These are phyloP conservation scores for Prionailurus bengalensis DNA, from an alignment of 2,113 vertebrate genomes.

Conservation along the genomic window DNA sequence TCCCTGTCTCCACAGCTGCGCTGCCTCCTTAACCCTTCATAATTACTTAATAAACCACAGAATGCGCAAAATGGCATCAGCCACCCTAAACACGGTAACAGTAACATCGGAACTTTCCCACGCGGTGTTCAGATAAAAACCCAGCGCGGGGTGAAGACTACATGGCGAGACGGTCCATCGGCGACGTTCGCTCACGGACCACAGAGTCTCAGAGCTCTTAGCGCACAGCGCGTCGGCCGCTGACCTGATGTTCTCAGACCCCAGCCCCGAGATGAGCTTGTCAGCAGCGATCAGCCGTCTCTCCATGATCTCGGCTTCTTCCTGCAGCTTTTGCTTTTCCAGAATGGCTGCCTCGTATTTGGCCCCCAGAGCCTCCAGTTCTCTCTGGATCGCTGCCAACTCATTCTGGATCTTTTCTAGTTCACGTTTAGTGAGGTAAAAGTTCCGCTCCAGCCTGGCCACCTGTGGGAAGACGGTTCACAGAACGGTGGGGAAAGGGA, in stretches of 20 bases:
- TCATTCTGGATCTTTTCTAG: conserved; percentile 94
- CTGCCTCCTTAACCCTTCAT: not conserved
- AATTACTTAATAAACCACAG: not conserved
- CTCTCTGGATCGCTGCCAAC: conserved; percentile 90
- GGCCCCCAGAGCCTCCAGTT: conserved; percentile 91
- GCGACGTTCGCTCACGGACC: fast-evolving
- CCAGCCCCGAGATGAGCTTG: conserved; percentile 96
- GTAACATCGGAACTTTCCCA: not conserved
- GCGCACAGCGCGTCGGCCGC: not conserved
- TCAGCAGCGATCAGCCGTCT: conserved; percentile 94
- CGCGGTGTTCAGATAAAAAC: not conserved
- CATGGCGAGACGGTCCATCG: fast-evolving
- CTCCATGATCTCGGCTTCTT: conserved; percentile 97
- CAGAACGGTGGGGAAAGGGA: fast-evolving
- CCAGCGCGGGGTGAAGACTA: not conserved
- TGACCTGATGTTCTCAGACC: conserved; percentile 96
- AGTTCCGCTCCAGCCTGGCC: conserved; percentile 94
- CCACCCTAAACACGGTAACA: fast-evolving
- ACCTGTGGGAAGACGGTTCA: conserved; percentile 86
- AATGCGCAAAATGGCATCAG: no score
- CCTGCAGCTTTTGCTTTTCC: conserved; percentile 94
- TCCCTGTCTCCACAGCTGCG: not conserved
- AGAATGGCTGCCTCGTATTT: conserved; percentile 92
- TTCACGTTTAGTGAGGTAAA: conserved; percentile 92
- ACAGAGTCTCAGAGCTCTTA: fast-evolving